Base-by-base conservation (phyloP, 2,113 vertebrate species). In the Pluvianellus socialis region DNA sequence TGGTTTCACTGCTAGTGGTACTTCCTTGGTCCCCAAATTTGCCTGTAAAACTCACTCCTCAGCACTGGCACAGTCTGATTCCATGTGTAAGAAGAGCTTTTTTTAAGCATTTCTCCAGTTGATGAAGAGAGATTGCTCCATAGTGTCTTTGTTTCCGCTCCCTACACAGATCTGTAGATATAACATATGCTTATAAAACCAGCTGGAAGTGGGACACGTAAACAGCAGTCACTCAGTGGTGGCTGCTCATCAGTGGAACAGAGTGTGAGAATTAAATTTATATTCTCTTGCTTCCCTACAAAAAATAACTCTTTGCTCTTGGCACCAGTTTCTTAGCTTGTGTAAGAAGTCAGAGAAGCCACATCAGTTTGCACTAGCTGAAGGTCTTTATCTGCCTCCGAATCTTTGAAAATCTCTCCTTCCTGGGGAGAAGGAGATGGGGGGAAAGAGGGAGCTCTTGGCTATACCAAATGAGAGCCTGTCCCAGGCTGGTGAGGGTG, bases 171-270 rank as follows among this genome's bases (percentile, higher is more conserved):
- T 88, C 94, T 96, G 87, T 86, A 95, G 92, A 77, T 94, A 56
- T 47, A 91, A 75, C 95, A 96, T 95, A 95, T 93, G 96, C 33
- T 94, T 66, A 91, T 84, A 88, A 82, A 90, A 75, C 90, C 88
- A 95, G 58, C 91, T 95, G 91, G 95, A 96, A 91, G 59, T 91
- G 88, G 84, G 83, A 89, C 82, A 92, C 19, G 7, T 84, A 97
- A 96, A 96, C 91, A 97, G 79, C 76, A 97, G 81, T 92, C 91
- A 89, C 85, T 92, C 88, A 92, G 80, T 63, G 94, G 84, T 86
- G 88, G 40, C 55, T 92, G 67, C 77, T 92, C 63, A 56, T 89
- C 45, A 88, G 56, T 30, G 42, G 81, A 95, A 80, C 40, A 74
- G 73, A 80, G 66, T 44, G 53, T 89, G 71, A 95, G 55, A 47